Evolutionary conservation across 2,888 invertebrate species (phyloP), one percentile per base, ranked within the genome.

Genomic region (Drosophila demipolita): DNA sequence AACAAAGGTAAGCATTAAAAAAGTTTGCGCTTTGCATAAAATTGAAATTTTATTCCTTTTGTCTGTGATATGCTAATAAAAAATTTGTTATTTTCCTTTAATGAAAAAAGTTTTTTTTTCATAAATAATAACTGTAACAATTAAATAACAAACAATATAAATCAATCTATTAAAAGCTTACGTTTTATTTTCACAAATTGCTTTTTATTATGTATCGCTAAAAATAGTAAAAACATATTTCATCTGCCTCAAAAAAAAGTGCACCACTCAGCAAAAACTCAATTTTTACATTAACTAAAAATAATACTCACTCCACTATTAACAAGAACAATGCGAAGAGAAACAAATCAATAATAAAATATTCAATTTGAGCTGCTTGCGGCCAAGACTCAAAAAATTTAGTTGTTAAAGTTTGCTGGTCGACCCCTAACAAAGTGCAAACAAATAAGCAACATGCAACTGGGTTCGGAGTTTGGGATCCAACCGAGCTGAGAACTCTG

Each of bases 371-470:
- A 67, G 76, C 68, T 58, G 64, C 68, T 68, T 73, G 68, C 80
- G 62, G 79, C 59, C 53, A 65, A 60, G 54, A 58, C 65, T 70
- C 71, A 53, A 68, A 78, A 74, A 74, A 83, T 78, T 53, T 77
- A 60, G 20, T 65, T 66, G 62, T 69, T 82, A 82, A 80, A 80
- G 75, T 78, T 80, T 69, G 38, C 12, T 50, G 36, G 26, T 23
- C 11, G 33, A n/a, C 12, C 38, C 45, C 35, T 42, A 38, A 42
- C 71, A 64, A 75, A 86, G 81, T 78, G 87, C 78, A 80, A 88
- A 89, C 73, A 84, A 87, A 81, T 77, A 85, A 83, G 75, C 87
- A 81, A 78, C 84, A 78, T 82, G 87, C 77, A 87, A 75, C 58
- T 66, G 59, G 36, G 45, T 45, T 42, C 20, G 53, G 36, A 49